phyloP scores from a whole-genome alignment of 2,888 invertebrate genomes.

The Caenorhabditis doughertyi region DNA sequence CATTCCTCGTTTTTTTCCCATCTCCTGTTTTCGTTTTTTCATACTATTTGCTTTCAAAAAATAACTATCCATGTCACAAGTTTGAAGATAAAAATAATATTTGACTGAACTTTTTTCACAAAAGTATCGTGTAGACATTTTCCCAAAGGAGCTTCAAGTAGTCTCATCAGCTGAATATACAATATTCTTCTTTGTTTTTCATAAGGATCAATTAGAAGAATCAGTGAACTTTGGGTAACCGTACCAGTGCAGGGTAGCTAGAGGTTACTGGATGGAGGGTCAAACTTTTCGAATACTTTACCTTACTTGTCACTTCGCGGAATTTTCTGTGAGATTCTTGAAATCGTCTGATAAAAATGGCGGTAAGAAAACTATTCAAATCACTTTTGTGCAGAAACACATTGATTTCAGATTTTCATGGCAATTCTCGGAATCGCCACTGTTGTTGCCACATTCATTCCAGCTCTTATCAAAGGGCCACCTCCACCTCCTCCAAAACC shows the following conservation, averaged over 20 bases:
- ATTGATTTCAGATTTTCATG: neutral
- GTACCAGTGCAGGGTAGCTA: too few species aligned
- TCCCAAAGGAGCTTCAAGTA: neutral
- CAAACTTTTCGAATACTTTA: too few species aligned
- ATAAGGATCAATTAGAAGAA: too few species aligned
- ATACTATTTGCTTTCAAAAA: neutral
- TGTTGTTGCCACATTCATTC: neutral
- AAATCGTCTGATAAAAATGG: too few species aligned
- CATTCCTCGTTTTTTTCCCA: neutral
- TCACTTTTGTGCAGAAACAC: neutral
- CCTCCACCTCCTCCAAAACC: conserved; percentile 1
- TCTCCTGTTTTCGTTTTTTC: neutral
- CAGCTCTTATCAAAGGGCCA: neutral
- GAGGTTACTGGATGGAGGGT: too few species aligned
- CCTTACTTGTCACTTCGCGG: too few species aligned
- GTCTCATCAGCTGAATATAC: too few species aligned
- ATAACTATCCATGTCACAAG: neutral
- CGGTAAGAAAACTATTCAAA: too few species aligned
- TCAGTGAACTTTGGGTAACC: too few species aligned
- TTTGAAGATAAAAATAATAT: neutral
- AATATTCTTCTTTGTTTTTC: too few species aligned
- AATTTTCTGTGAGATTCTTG: too few species aligned
- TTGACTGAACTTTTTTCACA: neutral
- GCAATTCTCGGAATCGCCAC: neutral
- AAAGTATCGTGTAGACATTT: neutral